Evolutionary conservation across 2,113 vertebrate genomes (phyloP).

Genomic region (Propithecus coquereli): DNA sequence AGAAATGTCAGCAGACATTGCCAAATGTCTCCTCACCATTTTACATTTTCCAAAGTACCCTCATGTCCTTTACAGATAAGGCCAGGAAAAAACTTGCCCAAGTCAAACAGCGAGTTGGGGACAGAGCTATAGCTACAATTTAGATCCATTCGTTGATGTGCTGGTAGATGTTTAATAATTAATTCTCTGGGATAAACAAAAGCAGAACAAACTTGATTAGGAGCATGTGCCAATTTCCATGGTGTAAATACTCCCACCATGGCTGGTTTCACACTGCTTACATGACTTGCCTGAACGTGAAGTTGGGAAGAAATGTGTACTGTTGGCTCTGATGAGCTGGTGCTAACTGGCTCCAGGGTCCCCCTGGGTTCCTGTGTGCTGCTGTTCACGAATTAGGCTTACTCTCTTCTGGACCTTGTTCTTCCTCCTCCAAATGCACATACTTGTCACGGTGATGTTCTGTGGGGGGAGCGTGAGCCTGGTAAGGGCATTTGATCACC

Average conservation of each 20-base stretch:
- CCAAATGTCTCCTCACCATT: neutral
- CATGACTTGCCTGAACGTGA: neutral
- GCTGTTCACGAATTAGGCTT: neutral
- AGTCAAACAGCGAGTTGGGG: neutral
- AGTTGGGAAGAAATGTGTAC: neutral
- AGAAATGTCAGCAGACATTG: neutral
- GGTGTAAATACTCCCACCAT: neutral
- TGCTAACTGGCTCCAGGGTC: rapidly evolving
- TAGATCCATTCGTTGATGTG: neutral
- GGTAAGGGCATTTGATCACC: neutral
- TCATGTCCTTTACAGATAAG: neutral
- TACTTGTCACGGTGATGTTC: rapidly evolving
- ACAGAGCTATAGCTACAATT: neutral
- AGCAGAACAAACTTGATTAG: neutral
- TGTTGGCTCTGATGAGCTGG: neutral
- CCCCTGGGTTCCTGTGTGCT: rapidly evolving
- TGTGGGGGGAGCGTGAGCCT: neutral
- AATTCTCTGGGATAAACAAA: neutral
- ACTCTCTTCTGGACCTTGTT: neutral
- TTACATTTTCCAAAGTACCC: neutral
- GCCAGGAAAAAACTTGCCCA: neutral
- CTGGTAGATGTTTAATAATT: neutral
- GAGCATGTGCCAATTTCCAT: neutral
- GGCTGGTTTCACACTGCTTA: neutral
- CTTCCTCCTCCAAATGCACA: neutral